Conservation (phyloP, 2,113 vertebrate species). For the Lophius piscatorius region DNA sequence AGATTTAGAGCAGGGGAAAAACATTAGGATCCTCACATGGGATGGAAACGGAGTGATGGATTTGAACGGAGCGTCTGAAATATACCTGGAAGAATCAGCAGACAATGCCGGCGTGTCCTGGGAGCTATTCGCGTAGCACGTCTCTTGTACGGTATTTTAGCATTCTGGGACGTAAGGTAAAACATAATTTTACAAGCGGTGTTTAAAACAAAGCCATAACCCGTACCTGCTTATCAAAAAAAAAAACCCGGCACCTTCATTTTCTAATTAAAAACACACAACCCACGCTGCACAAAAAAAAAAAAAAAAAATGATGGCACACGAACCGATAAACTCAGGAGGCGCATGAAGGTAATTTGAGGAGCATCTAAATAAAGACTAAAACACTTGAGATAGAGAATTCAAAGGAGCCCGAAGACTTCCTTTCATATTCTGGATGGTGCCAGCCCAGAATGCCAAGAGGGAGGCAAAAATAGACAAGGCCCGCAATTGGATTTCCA, state of each 20-base stretch:
- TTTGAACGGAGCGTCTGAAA: conserved; percentile 50
- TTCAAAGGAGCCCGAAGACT: conserved; percentile 35
- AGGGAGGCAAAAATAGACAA: conserved; percentile 53
- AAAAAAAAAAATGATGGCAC: conserved; percentile 9
- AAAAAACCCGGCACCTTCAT: background rate
- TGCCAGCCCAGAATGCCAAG: conserved; percentile 30
- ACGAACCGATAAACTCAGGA: conserved; percentile 6
- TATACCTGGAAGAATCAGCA: conserved; percentile 49
- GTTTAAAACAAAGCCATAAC: background rate
- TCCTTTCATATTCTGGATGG: conserved; percentile 24
- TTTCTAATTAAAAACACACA: conserved; percentile 14
- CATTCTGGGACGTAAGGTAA: conserved; percentile 9
- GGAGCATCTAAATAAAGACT: conserved; percentile 53
- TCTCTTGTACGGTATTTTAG: conserved; percentile 8
- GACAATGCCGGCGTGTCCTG: conserved; percentile 29
- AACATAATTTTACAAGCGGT: background rate
- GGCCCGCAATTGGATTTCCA: conserved; percentile 22
- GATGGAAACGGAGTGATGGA: conserved; percentile 29
- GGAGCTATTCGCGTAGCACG: background rate
- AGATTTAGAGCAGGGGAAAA: conserved; percentile 54
- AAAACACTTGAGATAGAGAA: conserved; percentile 38
- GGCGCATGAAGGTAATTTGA: conserved; percentile 20
- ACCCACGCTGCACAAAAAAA: background rate
- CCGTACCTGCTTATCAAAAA: conserved; percentile 5
- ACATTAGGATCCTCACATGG: conserved; percentile 55